Evolutionary conservation across 2,113 vertebrate species (phyloP).

Genomic region (Pangasianodon hypophthalmus): DNA sequence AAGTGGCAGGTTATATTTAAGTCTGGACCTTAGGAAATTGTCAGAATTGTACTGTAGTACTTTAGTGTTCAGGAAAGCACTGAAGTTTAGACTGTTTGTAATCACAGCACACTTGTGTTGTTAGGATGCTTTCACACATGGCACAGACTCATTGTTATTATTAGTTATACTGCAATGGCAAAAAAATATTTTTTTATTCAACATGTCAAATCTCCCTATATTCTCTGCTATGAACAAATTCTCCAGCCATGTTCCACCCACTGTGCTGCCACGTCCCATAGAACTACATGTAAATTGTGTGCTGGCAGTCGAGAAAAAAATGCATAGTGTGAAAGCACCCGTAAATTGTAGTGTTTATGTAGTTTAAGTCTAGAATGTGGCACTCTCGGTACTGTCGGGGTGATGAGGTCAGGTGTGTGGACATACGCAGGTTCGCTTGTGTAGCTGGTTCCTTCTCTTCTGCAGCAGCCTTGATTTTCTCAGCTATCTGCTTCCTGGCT

Average conservation of each 20-base stretch:
- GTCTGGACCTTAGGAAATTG: neutral
- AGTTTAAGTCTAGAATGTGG: neutral
- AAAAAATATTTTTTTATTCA: neutral
- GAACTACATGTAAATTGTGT: neutral
- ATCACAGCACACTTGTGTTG: neutral
- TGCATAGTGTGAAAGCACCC: neutral
- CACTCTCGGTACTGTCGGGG: neutral
- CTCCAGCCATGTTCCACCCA: neutral
- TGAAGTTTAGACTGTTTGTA: too few relatives aligned
- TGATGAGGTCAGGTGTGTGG: neutral
- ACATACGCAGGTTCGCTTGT: neutral
- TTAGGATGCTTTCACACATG: neutral
- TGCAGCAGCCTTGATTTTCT: constrained; percentile 36
- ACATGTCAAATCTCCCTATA: neutral
- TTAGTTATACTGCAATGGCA: too few relatives aligned
- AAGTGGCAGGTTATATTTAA: neutral
- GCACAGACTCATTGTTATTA: neutral
- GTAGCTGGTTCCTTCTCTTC: constrained; percentile 1
- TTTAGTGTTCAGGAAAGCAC: neutral
- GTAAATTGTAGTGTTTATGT: neutral
- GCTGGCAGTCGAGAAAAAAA: neutral
- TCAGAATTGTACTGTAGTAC: neutral
- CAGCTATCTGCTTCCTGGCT: constrained; percentile 28
- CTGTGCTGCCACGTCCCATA: neutral
- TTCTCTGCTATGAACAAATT: neutral